Evolutionary conservation across 2,113 vertebrate species (phyloP), one percentile per base, ranked within the genome.

Genomic region (Potamarius usumacintae): DNA sequence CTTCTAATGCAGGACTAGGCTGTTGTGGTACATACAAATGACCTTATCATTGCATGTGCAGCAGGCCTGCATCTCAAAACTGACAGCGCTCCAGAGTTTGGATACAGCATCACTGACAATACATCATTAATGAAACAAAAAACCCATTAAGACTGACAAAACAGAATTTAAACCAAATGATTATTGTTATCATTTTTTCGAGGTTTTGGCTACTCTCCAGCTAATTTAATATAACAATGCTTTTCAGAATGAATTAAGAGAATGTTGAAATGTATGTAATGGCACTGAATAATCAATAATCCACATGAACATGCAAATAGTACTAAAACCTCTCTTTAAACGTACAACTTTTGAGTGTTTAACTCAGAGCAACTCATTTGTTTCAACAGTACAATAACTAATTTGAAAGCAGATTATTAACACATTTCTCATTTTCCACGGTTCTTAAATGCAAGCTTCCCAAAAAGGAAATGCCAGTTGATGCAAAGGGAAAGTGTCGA

Each of bases 151-250:
- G 93, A 92, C 92, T 90, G 93, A 85, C 92, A 90, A 85, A 95
- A 94, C 91, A 94, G 90, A 94, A 93, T 95, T 94, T 95, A 93
- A 90, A 94, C 93, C 93, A 92, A 92, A 91, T 93, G 92, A 94
- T 92, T 93, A 92, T 92, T 92, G 80, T 91, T 91, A 93, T 94
- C 91, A 25, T 92, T 93, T 91, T 93, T 91, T 93, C 92, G 93
- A 92, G 94, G 91, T 91, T 92, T 95, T 95, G 95, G 95, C 94
- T 83, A 90, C 93, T 93, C 93, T 95, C 95, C 95, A 95, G 94
- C 92, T 95, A 95, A 95, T 96, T 95, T 95, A 94, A 96, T 95
- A 95, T 94, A 95, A 95, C 94, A 96, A 95, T 95, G 95, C 93
- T 92, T 91, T 89, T 92, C 92, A 92, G 93, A 93, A 91, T 92